Conservation (phyloP, 2,113 vertebrate genomes). For the Oncorhynchus gorbuscha region DNA sequence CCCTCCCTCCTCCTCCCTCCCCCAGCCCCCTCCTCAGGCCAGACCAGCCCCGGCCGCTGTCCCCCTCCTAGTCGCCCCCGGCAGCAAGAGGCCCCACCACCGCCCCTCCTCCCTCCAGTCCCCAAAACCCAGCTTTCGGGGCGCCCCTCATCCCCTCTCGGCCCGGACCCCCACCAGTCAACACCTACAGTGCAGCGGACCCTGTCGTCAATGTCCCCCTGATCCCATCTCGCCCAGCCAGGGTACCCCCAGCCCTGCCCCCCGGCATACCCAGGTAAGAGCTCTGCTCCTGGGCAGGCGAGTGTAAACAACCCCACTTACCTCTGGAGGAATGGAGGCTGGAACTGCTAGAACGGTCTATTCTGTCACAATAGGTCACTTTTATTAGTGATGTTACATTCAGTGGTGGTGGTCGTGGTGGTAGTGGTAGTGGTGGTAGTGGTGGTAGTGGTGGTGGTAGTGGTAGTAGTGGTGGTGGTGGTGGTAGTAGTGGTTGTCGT, state of each 20-base stretch:
- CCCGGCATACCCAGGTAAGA: slow-evolving; percentile 88
- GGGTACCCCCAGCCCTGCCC: slow-evolving; percentile 84
- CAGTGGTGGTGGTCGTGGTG: background rate
- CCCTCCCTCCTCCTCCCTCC: slow-evolving; percentile 14
- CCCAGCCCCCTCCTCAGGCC: slow-evolving; percentile 32
- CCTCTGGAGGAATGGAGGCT: background rate
- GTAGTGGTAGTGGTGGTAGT: background rate
- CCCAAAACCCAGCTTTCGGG: slow-evolving; percentile 59
- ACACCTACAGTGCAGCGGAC: slow-evolving; percentile 40
- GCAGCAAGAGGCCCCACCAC: slow-evolving; percentile 80
- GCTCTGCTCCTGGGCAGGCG: background rate
- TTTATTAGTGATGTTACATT: background rate
- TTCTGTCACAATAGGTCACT: background rate
- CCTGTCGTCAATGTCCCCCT: slow-evolving; percentile 78
- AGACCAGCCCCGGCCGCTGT: slow-evolving; percentile 61
- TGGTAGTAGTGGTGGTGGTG: too few relatives aligned
- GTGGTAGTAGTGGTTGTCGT: too few relatives aligned
- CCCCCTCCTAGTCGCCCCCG: slow-evolving; percentile 79
- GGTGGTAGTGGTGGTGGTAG: background rate
- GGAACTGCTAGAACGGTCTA: too few relatives aligned
- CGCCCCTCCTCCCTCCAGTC: slow-evolving; percentile 76
- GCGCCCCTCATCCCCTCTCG: slow-evolving; percentile 72
- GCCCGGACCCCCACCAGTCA: slow-evolving; percentile 52
- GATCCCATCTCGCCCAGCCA: slow-evolving; percentile 82
- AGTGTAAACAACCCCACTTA: background rate